Evolutionary conservation across 2,113 vertebrate species (phyloP).

Genomic region (Protomyctophum bolini): DNA sequence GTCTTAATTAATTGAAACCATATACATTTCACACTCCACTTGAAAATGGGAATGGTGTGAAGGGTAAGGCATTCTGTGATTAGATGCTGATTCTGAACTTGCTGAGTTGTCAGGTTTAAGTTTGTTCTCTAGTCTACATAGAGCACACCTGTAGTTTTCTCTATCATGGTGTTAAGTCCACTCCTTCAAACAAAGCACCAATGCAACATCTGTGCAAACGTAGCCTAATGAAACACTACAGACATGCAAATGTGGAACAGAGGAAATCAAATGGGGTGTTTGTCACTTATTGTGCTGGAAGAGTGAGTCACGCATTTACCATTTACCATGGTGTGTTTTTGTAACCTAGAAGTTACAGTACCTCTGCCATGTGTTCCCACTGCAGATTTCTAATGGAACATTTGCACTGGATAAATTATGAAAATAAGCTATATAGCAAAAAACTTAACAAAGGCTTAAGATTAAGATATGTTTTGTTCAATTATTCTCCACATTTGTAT

Average conservation of each 20-base stretch:
- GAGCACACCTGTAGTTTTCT: conserved; percentile 50
- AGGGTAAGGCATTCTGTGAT: background rate
- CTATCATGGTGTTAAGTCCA: conserved; percentile 39
- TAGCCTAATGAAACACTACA: conserved; percentile 27
- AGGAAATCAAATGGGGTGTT: conserved; percentile 20
- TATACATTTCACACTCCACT: background rate
- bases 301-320: too few relatives aligned
- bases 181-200: conserved; percentile 52
- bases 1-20: conserved; percentile 6
- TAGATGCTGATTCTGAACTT: background rate
- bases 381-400: too few relatives aligned
- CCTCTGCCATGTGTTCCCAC: too few relatives aligned
- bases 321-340: too few relatives aligned
- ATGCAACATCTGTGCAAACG: conserved; percentile 69
- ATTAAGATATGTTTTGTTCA: too few relatives aligned
- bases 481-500: too few relatives aligned
- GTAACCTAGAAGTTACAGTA: too few relatives aligned
- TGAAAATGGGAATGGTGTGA: background rate
- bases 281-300: conserved; percentile 4
- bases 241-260: conserved; percentile 1
- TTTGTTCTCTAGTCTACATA: background rate
- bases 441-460: too few relatives aligned
- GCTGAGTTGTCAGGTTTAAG: background rate
- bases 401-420: too few relatives aligned
- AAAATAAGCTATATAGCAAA: too few relatives aligned